phyloP scores from a whole-genome alignment of 2,113 vertebrate genomes.

The Archilochus colubris region DNA sequence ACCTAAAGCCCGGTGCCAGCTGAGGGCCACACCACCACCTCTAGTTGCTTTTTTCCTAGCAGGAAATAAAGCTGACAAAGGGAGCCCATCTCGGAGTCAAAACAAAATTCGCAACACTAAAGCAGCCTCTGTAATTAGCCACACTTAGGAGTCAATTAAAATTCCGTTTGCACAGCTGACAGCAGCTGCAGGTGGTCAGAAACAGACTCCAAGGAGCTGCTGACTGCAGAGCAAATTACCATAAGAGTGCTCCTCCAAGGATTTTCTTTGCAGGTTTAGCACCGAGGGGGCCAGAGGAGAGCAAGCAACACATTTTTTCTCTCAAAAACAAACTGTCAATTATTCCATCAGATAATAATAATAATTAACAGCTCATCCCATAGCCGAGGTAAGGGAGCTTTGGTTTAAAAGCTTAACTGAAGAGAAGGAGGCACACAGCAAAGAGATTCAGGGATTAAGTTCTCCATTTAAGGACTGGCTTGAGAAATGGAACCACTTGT shows the following conservation, averaged over 20 bases:
- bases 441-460: neutral
- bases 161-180: slow-evolving; percentile 10
- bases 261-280: neutral
- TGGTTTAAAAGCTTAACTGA: neutral
- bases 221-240: neutral
- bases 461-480: neutral
- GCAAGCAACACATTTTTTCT: fast-evolving
- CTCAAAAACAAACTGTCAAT: neutral
- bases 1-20: neutral
- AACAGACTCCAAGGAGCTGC: neutral
- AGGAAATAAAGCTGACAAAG: neutral
- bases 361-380: fast-evolving
- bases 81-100: neutral
- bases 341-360: neutral
- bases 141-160: neutral
- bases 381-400: neutral
- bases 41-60: neutral
- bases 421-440: neutral
- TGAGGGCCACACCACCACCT: neutral
- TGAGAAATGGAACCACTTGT: neutral
- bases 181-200: slow-evolving; percentile 25
- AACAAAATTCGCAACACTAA: neutral
- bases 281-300: neutral
- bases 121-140: neutral
- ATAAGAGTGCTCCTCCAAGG: neutral